These are phyloP conservation scores for Morone chrysops DNA, from an alignment of 2,113 vertebrate species.

Conservation along the genomic window DNA sequence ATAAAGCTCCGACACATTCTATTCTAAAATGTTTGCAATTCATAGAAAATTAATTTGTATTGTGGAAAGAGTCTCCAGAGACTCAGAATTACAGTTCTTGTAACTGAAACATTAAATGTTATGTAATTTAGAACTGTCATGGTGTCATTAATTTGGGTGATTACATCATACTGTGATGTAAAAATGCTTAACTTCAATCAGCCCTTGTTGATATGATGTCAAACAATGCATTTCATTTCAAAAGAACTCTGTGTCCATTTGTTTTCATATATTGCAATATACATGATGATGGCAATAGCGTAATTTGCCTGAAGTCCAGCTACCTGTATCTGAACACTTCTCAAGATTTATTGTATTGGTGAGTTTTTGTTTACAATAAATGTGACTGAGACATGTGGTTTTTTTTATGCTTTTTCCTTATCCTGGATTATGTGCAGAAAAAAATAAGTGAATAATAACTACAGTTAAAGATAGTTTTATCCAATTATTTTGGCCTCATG, in stretches of 20 bases:
- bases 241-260: slow-evolving; percentile 82
- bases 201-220: slow-evolving; percentile 81
- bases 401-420: background rate
- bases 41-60: background rate
- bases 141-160: background rate
- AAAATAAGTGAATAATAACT: background rate
- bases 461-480: background rate
- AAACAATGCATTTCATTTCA: slow-evolving; percentile 66
- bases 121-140: background rate
- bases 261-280: slow-evolving; percentile 76
- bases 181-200: slow-evolving; percentile 7
- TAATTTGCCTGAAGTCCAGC: slow-evolving; percentile 84
- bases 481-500: background rate
- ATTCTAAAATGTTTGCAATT: background rate
- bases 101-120: background rate
- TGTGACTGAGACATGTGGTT: slow-evolving; percentile 61
- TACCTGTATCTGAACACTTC: slow-evolving; percentile 79
- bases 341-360: slow-evolving; percentile 86
- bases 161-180: background rate
- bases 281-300: slow-evolving; percentile 77
- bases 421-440: too few relatives aligned
- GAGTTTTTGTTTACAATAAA: slow-evolving; percentile 93
- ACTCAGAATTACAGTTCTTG: background rate
- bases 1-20: background rate
- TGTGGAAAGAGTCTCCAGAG: background rate